These are phyloP conservation scores for Drosophila cyrtoloma DNA, from an alignment of 2,888 invertebrate genomes.

Conservation along the genomic window DNA sequence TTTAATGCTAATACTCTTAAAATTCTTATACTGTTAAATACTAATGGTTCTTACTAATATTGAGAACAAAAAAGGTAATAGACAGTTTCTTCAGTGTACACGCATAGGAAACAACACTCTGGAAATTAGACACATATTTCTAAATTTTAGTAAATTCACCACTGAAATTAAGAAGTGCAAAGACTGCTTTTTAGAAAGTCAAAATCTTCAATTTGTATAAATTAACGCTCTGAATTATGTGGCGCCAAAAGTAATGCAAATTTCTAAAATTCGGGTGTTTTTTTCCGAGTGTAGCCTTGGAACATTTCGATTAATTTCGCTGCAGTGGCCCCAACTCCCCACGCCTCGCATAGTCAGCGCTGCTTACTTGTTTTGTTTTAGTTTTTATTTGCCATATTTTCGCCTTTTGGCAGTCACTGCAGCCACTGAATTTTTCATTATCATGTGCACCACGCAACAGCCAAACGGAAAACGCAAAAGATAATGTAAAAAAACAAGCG, in stretches of 20 bases:
- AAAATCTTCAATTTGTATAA: background rate
- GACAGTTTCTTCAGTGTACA: background rate
- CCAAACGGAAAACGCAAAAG: constrained; percentile 15
- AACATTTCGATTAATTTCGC: background rate
- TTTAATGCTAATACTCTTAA: background rate
- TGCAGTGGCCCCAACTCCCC: background rate
- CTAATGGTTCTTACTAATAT: no score
- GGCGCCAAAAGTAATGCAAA: background rate
- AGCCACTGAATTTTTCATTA: constrained; percentile 76
- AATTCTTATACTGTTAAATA: no score
- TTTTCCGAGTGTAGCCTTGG: background rate
- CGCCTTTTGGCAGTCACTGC: constrained; percentile 55
- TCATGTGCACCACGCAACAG: constrained; percentile 47
- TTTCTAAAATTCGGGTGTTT: accelerated
- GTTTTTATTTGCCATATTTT: constrained; percentile 47
- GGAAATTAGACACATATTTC: background rate
- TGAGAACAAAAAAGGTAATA: no score
- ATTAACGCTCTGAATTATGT: background rate
- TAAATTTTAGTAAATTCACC: no score
- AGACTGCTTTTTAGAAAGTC: background rate
- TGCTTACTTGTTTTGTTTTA: constrained; percentile 9
- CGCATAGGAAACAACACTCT: background rate
- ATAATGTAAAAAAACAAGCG: constrained; percentile 9
- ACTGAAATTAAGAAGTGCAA: background rate
- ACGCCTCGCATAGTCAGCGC: background rate